Base-by-base conservation (phyloP, 2,797 vertebrate species). In the Vultur gryphus region DNA sequence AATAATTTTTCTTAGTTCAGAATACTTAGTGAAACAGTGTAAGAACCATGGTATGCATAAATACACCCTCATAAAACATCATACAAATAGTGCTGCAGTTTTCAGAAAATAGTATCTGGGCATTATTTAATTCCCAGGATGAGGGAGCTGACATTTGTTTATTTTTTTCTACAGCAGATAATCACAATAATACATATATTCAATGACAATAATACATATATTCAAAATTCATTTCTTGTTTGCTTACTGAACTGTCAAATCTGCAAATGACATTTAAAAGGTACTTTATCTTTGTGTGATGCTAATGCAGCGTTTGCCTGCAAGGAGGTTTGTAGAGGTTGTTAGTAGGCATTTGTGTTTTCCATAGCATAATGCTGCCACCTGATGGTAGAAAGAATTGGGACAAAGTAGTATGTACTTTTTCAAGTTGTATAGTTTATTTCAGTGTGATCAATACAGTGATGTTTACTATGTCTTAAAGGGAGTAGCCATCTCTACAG, bases 331-430 rank as follows among this genome's bases (percentile, higher is more conserved):
- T 51, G 37, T 13, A 14, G 14, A 49, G 31, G 24, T 13, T 76
- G 16, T 77, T 48, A 5, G 25, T 16, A 18, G 35, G 19, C 3
- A 2, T 46, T 48, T 80, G 29, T 57, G 59, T 64, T 93, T 97
- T 89, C 39, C 66, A 1, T 76, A 76, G 87, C 94, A 67, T 95
- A 86, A 97, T 91, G 97, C 92, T 98, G 97, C 98, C 97, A 92
- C 88, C 98, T 96, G 37, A 96, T 64, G 98, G 96, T 55, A 82
- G 19, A 57, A 72, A 44, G 24, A 21, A 26, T 51, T 62, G 84
- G 16, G 58, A 75, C 31, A 61, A 59, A 25, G 10, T 28, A 54
- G 10, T 31, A 6, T 1, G 3, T 55, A 21, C 24, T 65, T 84
- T 49, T 76, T 46, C 0, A 1, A 14, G 13, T 39, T 75, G 33